Evolutionary conservation across 2,797 vertebrate species (phyloP).

Genomic region (Arrhamphus sclerolepis): DNA sequence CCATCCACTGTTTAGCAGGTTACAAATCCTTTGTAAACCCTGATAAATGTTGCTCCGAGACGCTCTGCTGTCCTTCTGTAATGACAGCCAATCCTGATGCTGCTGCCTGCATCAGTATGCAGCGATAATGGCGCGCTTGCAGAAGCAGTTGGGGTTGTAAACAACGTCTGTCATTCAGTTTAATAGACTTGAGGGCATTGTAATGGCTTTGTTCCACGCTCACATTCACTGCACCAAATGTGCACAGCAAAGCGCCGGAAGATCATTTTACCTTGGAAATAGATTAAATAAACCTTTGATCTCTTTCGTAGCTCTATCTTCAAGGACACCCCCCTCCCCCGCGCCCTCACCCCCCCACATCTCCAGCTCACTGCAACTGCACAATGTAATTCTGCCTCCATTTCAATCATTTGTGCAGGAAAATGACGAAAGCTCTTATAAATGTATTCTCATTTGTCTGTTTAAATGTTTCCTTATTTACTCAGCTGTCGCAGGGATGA

Average conservation of each 20-base stretch:
- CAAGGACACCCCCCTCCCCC: constrained; percentile 51
- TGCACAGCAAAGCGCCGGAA: constrained; percentile 45
- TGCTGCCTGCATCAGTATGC: constrained; percentile 63
- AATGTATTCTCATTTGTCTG: constrained; percentile 70
- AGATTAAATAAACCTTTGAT: constrained; percentile 81
- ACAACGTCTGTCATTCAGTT: constrained; percentile 71
- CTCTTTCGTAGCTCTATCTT: constrained; percentile 67
- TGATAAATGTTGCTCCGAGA: constrained; percentile 43
- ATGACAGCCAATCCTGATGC: constrained; percentile 52
- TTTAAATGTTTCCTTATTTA: constrained; percentile 70
- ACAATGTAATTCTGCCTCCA: constrained; percentile 53
- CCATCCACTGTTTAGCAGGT: constrained; percentile 43
- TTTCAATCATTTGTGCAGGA: constrained; percentile 65
- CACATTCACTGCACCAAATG: constrained; percentile 52
- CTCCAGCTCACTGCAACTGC: constrained; percentile 34
- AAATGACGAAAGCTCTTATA: constrained; percentile 72
- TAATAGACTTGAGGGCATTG: constrained; percentile 64
- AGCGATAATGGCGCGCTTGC: constrained; percentile 55
- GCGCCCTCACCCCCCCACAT: too few species aligned
- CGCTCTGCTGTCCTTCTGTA: constrained; percentile 27
- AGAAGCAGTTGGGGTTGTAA: constrained; percentile 66
- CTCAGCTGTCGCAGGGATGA: constrained; percentile 68
- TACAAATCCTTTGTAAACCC: constrained; percentile 28
- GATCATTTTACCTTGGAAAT: constrained; percentile 79
- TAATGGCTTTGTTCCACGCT: constrained; percentile 64